Percentiles rank a stretch among this genome's conserved stretches.
phyloP scores from a whole-genome alignment of 1,140 invertebrate species.

The Neodiprion lecontei region DNA sequence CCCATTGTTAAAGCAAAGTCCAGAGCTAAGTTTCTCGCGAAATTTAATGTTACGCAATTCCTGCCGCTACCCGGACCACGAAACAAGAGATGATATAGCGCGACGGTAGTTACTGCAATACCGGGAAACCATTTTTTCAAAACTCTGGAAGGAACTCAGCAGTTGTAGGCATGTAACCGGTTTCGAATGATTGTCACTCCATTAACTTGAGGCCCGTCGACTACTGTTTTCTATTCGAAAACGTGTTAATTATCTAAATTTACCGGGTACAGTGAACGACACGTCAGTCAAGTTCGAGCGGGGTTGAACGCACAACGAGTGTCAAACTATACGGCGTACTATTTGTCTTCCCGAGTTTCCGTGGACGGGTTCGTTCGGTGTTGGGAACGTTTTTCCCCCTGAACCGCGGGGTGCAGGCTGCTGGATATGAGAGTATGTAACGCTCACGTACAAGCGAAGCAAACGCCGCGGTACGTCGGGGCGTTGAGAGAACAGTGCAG shows the following conservation, averaged over 20 bases:
- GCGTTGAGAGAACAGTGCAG: conserved; percentile 26
- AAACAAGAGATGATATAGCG: no score
- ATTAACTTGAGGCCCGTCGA: no score
- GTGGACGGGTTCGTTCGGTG: not conserved
- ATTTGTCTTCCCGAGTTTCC: conserved; percentile 52
- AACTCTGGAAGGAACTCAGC: no score
- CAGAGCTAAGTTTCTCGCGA: conserved; percentile 46
- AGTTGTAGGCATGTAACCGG: no score
- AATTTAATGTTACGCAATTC: conserved; percentile 62
- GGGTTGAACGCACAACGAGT: conserved; percentile 32
- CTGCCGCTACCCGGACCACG: conserved; percentile 25
- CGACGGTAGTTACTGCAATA: no score
- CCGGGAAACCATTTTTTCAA: no score
- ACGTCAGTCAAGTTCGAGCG: conserved; percentile 32
- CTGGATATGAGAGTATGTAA: conserved; percentile 1
- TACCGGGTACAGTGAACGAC: conserved; percentile 27
- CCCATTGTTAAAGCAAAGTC: conserved; percentile 52
- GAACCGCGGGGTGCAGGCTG: no score
- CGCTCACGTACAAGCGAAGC: conserved; percentile 30
- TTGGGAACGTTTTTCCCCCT: no score
- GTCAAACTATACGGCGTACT: conserved; percentile 45
- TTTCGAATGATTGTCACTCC: no score
- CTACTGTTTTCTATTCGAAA: no score
- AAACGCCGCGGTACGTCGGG: conserved; percentile 15
- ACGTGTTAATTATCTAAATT: conserved; percentile 41